Percentiles rank a stretch among this genome's conserved stretches.
phyloP scores from a whole-genome alignment of 2,888 invertebrate species.

The Hirtodrosophila trivittata region DNA sequence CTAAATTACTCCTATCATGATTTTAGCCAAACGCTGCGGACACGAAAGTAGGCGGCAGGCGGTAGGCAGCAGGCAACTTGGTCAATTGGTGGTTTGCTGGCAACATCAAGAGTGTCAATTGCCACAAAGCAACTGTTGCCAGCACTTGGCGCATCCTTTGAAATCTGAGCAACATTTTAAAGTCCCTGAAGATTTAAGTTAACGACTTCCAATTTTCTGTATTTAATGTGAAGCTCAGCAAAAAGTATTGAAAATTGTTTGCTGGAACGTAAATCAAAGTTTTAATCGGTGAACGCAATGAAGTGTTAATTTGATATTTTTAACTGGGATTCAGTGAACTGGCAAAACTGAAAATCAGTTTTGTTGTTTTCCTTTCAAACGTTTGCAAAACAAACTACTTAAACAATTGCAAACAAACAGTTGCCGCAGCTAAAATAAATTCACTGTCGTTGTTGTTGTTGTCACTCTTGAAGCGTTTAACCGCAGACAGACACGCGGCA shows the following conservation, averaged over 20 bases:
- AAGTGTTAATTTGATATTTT: slow-evolving; percentile 4
- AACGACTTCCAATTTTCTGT: background rate
- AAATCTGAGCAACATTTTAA: background rate
- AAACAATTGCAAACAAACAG: slow-evolving; percentile 27
- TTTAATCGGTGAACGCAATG: background rate
- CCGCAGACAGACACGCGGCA: slow-evolving; percentile 54
- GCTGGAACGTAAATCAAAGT: slow-evolving; percentile 41
- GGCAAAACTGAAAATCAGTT: slow-evolving; percentile 21
- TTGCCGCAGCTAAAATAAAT: slow-evolving; percentile 22
- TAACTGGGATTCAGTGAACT: slow-evolving; percentile 6
- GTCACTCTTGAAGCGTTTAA: slow-evolving; percentile 35
- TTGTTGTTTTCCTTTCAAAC: background rate
- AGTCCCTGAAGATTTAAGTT: too few relatives aligned
- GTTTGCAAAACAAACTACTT: slow-evolving; percentile 28
- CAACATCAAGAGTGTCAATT: slow-evolving; percentile 7
- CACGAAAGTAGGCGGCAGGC: too few relatives aligned
- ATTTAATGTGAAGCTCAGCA: slow-evolving; percentile 11
- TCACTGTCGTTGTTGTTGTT: slow-evolving; percentile 9
- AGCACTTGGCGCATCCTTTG: too few relatives aligned
- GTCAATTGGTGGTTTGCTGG: slow-evolving; percentile 29
- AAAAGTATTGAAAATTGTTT: slow-evolving; percentile 25
- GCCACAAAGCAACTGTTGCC: background rate
- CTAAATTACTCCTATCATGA: slow-evolving; percentile 47
- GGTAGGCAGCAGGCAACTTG: slow-evolving; percentile 21
- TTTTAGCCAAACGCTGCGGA: slow-evolving; percentile 21